Base-by-base conservation (phyloP, 1,140 invertebrate species). In the Oppia nitens region DNA sequence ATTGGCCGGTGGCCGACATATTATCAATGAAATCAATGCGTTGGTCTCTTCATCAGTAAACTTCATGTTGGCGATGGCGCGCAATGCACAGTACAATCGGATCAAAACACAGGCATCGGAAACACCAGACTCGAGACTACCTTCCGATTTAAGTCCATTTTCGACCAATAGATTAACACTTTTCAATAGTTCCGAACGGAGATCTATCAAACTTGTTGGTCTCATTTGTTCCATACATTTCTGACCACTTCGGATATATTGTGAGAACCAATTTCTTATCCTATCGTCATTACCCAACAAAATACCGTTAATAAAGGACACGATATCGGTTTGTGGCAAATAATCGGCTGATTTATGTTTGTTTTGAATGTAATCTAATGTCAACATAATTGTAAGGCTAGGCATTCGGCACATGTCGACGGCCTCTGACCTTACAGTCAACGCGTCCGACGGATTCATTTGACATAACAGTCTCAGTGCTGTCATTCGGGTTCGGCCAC, bases 11-110 rank as follows among this genome's bases (percentile, higher is more conserved):
- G 91, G 90, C 68, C 85, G 85, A 14, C 85, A 84, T 2, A 89
- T 94, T 4, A 96, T 76, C 29, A 97, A 71, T 65, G 85, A 80
- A 0, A 95, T 78, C 23, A 97, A 75, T 26, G 83, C 75, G 52
- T 79, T 77, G 20, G 92, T 82, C 76, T 97, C 93, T 62, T 96
- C 90, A 68, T 96, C 92, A 67, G 87, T 83, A 70, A 91, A 90
- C 79, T 93, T 94, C 0, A 94, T 83, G 11, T 84, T 84, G 2
- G 89, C 90, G 57, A 95, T 90, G 32, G 89, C 89, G 65, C 89
- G 79, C 0, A 97, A 74, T 12, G 91, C 90, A 74, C 89, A 93
- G 67, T 93, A 93, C 0, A 97, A 75, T 48, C 90, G 73, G 23
- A 92, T 70, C 23, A 91, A 70, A 2, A 86, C 81, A 26, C 84